Conservation (phyloP, 2,797 vertebrate genomes). For the Lepus oiostolus region DNA sequence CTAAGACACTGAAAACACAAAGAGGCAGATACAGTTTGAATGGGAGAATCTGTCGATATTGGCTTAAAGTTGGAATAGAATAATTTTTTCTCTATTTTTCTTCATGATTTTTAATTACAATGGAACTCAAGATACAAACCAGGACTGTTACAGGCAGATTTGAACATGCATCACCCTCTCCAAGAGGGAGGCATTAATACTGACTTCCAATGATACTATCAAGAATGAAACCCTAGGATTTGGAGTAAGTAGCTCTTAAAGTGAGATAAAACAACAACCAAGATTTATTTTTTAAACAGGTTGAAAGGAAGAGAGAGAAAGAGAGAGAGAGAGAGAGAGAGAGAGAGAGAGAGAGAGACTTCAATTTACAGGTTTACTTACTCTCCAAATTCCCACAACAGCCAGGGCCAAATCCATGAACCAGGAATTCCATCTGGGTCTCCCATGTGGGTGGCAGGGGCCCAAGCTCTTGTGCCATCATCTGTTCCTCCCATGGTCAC, state of each 20-base stretch:
- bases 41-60: background rate
- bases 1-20: constrained; percentile 44
- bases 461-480: too few species aligned
- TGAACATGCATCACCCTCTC: background rate
- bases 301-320: too few species aligned
- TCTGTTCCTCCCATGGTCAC: too few species aligned
- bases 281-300: too few species aligned
- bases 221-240: background rate
- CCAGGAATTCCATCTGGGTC: too few species aligned
- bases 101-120: background rate
- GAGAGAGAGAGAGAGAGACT: too few species aligned
- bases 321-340: too few species aligned
- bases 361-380: too few species aligned
- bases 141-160: background rate
- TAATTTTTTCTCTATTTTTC: constrained; percentile 5
- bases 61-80: background rate
- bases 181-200: background rate
- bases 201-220: background rate
- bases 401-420: too few species aligned
- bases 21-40: background rate
- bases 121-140: background rate
- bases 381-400: too few species aligned
- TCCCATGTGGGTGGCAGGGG: too few species aligned
- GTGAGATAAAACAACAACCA: background rate
- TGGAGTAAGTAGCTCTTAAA: background rate